Evolutionary conservation across 2,888 invertebrate species (phyloP).

Genomic region (Athrips mouffetella): DNA sequence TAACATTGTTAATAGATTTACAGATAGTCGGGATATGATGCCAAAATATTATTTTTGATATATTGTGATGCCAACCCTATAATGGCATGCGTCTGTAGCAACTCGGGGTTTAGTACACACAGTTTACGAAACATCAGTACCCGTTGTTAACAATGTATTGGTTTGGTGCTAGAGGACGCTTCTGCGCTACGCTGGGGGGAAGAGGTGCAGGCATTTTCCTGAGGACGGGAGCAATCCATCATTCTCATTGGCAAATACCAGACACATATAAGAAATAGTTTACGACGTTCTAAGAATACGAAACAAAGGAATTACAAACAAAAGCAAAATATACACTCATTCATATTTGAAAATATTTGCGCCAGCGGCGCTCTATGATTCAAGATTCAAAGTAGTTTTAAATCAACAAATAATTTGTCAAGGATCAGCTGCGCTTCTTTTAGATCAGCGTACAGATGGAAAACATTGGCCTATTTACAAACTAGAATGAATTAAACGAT

Average conservation of each 20-base stretch:
- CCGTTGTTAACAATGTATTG: conserved; percentile 9
- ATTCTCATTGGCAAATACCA: not conserved
- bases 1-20: conserved; percentile 7
- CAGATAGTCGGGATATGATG: not conserved
- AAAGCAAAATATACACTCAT: conserved; percentile 1
- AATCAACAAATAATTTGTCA: conserved; percentile 5
- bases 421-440: not conserved
- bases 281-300: not conserved
- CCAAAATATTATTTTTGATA: conserved; percentile 17
- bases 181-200: not conserved
- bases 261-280: not conserved
- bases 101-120: conserved; percentile 6
- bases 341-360: conserved; percentile 1
- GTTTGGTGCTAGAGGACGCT: conserved; percentile 6
- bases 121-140: not conserved
- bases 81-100: conserved; percentile 1
- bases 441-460: not conserved
- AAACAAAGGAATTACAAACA: not conserved
- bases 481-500: not conserved
- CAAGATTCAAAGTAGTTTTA: not conserved
- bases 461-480: conserved; percentile 1
- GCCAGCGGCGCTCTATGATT: not conserved
- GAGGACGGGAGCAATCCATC: conserved; percentile 2
- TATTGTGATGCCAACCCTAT: conserved; percentile 15
- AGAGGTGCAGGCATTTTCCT: conserved; percentile 1